Base-by-base conservation (phyloP, 2,113 vertebrate species). In the Macrotis lagotis region DNA sequence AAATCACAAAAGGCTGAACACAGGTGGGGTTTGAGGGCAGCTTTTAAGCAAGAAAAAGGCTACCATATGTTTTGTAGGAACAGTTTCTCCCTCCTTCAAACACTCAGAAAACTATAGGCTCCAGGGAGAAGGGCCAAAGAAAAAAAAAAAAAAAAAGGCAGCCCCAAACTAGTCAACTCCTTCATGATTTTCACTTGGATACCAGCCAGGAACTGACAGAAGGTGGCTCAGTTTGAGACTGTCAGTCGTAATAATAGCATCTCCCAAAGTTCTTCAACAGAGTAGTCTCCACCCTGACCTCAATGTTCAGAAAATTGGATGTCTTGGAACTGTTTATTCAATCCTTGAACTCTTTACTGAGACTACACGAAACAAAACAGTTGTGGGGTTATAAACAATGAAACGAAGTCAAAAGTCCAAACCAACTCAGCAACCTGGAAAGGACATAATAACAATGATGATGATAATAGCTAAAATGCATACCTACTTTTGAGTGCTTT, bases 11-110 rank as follows among this genome's bases (percentile, higher is more conserved):
- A 66, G 11, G 10, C 28, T 59, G 26, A 37, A 59, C 26, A 31
- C 55, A 59, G 28, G 28, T 66, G 55, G 11, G 31, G 55, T 37
- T 66, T 14, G 11, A 66, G 28, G 55, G 55, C 55, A 37, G 55
- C 37, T 66, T 66, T 66, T 66, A 66, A 66, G 31, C 31, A 26
- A 0, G 49, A 10, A n/a, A 51, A 19, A 51, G 25, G 0, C 89
- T 48, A 10, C 3, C 1, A 0, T 6, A 47, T 0, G 0, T 1
- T 28, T 1, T 0, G 28, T 2, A 1, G 47, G 11, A 92, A 94
- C 50, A 44, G 8, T 0, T 28, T 59, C 12, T 59, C 6, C 7
- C 0, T 0, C 37, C 5, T 49, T 47, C 6, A 2, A 14, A 1
- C 1, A 0, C 66, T 44, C 19, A 83, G 66, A 83, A 44, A 5